phyloP scores from a whole-genome alignment of 2,888 invertebrate species.

The Erebia epiphron region DNA sequence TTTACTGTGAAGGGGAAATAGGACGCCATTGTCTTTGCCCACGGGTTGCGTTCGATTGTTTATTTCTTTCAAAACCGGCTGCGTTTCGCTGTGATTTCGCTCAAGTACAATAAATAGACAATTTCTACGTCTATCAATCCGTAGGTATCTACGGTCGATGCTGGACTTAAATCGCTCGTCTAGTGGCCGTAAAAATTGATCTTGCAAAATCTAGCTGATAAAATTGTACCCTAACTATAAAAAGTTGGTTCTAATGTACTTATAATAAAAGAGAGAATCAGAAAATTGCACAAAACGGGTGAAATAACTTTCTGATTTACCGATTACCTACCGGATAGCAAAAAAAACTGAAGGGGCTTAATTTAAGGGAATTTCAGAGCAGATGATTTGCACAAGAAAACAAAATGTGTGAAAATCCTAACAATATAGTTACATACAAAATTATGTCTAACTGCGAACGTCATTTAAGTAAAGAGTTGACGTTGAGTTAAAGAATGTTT shows the following conservation, averaged over 20 bases:
- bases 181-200: not conserved
- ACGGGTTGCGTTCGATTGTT: slow-evolving; percentile 29
- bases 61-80: slow-evolving; percentile 27
- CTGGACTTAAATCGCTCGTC: not conserved
- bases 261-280: no score
- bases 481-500: not conserved
- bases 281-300: no score
- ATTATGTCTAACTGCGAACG: no score
- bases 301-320: no score
- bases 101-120: slow-evolving; percentile 9
- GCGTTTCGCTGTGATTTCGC: no score
- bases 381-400: no score
- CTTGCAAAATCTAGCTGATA: not conserved
- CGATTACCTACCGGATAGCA: no score
- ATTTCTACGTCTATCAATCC: not conserved
- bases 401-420: no score
- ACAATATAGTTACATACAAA: no score
- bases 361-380: no score
- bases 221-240: not conserved
- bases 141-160: not conserved
- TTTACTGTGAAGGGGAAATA: slow-evolving; percentile 29
- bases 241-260: not conserved
- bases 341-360: no score
- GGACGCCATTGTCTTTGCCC: slow-evolving; percentile 33
- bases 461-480: no score